Evolutionary conservation across 2,888 invertebrate species (phyloP).

Genomic region (Chaetogeoica ovagalla): DNA sequence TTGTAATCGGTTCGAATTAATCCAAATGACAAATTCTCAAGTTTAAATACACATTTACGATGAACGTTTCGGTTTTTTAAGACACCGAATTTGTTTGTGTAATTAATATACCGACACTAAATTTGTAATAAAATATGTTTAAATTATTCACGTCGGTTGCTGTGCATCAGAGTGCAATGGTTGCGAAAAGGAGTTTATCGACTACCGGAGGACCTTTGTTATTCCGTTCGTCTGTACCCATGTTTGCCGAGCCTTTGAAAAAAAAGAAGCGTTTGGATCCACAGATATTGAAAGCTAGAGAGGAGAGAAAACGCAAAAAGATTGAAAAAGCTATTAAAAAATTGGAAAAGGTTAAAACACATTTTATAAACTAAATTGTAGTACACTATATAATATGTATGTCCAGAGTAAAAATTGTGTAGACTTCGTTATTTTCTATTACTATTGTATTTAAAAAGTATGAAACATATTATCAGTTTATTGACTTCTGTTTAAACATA

Average conservation of each 20-base stretch:
- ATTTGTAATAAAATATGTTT: slow-evolving; percentile 5
- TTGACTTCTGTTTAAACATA: too few relatives aligned
- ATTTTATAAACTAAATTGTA: not conserved
- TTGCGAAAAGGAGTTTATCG: slow-evolving; percentile 1
- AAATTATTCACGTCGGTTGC: slow-evolving; percentile 22
- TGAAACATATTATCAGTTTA: too few relatives aligned
- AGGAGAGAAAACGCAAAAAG: slow-evolving; percentile 79
- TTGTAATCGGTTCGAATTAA: too few relatives aligned
- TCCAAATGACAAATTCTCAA: too few relatives aligned
- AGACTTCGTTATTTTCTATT: too few relatives aligned
- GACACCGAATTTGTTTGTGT: too few relatives aligned
- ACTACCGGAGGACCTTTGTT: slow-evolving; percentile 31
- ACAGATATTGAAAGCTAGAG: slow-evolving; percentile 74
- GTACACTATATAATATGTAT: not conserved
- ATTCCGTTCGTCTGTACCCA: slow-evolving; percentile 60
- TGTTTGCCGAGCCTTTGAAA: slow-evolving; percentile 79
- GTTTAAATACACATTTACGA: too few relatives aligned
- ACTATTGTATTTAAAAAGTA: too few relatives aligned
- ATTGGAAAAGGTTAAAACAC: slow-evolving; percentile 59
- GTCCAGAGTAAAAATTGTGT: not conserved
- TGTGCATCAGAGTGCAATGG: not conserved
- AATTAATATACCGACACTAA: too few relatives aligned
- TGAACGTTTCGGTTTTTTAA: too few relatives aligned
- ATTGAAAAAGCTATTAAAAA: slow-evolving; percentile 84
- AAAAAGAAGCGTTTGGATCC: slow-evolving; percentile 88